Evolutionary conservation across 2,113 vertebrate genomes (phyloP).

Genomic region (Bos indicus): DNA sequence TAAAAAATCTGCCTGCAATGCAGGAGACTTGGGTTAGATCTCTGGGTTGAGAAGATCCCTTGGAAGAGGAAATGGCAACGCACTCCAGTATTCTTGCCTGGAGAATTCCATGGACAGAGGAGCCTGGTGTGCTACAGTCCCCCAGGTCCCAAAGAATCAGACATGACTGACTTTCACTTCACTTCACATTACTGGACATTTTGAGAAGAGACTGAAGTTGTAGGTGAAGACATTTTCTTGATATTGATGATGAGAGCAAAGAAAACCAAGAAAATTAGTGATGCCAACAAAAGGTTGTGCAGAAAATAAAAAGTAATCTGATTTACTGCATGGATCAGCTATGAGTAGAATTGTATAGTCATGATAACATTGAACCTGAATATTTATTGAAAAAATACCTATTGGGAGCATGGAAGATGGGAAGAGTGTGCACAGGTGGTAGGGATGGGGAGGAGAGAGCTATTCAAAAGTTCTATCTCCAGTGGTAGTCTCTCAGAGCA

Average conservation of each 20-base stretch:
- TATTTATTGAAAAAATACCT: neutral
- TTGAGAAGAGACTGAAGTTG: neutral
- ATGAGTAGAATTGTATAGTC: neutral
- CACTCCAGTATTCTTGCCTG: neutral
- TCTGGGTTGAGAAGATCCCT: neutral
- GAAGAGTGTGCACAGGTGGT: fast-evolving
- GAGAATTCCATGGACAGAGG: neutral
- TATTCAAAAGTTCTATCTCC: neutral
- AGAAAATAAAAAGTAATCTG: neutral
- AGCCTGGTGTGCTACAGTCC: neutral
- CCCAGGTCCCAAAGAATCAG: neutral
- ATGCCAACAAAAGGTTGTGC: neutral
- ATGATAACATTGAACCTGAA: neutral
- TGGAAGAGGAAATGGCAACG: neutral
- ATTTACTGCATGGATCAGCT: neutral
- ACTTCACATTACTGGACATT: neutral
- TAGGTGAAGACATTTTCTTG: neutral
- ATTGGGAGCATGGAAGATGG: neutral
- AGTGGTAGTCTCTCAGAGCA: neutral
- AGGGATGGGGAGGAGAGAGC: neutral
- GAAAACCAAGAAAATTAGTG: neutral
- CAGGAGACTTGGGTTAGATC: neutral
- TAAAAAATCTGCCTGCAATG: neutral
- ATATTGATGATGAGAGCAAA: neutral
- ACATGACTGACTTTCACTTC: neutral